A percentile compares a stretch with the other conserved stretches of the same genome.
Evolutionary conservation across 2,113 vertebrate genomes (phyloP).

Genomic region (Myrmophylax atrothorax): DNA sequence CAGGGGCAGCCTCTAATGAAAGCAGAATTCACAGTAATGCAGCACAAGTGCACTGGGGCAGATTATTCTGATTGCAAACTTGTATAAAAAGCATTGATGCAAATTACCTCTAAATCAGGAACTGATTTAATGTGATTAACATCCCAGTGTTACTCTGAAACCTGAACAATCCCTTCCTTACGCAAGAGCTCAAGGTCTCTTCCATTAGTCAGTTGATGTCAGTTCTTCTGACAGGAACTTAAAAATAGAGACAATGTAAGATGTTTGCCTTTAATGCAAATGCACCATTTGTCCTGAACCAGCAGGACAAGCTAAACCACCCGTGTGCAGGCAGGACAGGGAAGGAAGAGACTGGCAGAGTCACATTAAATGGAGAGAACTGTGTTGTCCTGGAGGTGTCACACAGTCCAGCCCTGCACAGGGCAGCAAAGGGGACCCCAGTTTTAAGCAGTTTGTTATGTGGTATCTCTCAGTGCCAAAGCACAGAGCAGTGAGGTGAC

Average conservation of each 20-base stretch:
- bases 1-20: not conserved
- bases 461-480: not conserved
- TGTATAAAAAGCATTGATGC: not conserved
- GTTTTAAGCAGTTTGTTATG: not conserved
- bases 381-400: not conserved
- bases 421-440: not conserved
- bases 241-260: not conserved
- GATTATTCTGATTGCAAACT: not conserved
- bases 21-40: not conserved
- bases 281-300: not conserved
- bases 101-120: slow-evolving; percentile 9
- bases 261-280: slow-evolving; percentile 2
- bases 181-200: not conserved
- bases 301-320: not conserved
- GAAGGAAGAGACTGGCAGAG: not conserved
- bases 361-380: not conserved
- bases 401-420: not conserved
- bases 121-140: not conserved
- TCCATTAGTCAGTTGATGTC: not conserved
- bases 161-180: not conserved
- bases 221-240: not conserved
- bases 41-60: not conserved
- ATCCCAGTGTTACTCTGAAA: not conserved
- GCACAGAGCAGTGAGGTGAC: not conserved
- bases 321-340: not conserved